Conservation (phyloP, 2,888 invertebrate genomes). For the Pteria penguin region DNA sequence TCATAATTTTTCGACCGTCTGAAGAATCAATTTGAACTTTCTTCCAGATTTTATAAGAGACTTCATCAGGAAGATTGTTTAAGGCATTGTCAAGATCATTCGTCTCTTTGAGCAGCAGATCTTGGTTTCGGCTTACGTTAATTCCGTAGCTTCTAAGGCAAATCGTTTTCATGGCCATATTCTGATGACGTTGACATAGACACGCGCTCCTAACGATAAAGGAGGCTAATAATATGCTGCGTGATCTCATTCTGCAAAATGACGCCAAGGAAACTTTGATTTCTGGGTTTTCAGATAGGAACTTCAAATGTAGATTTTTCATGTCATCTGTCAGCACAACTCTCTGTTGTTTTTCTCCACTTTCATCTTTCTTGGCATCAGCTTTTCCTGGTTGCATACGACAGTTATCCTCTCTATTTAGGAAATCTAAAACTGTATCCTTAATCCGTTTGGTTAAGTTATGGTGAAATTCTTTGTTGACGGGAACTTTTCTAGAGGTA, state of each 20-base stretch:
- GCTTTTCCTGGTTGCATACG: conserved; percentile 29
- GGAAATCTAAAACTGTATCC: not conserved
- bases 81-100: not conserved
- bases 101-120: conserved; percentile 25
- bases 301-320: conserved; percentile 39
- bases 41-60: conserved; percentile 37
- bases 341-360: conserved; percentile 22
- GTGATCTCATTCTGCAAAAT: conserved; percentile 41
- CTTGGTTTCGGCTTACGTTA: conserved; percentile 43
- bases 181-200: conserved; percentile 50
- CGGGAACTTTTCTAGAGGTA: not conserved
- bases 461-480: not conserved
- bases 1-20: not conserved
- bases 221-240: conserved; percentile 22
- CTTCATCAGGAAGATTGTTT: not conserved
- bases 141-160: conserved; percentile 38
- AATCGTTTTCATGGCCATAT: conserved; percentile 44
- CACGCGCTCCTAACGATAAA: conserved; percentile 43
- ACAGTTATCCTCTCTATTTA: conserved; percentile 28
- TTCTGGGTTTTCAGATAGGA: conserved; percentile 37
- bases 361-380: conserved; percentile 12
- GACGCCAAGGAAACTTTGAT: conserved; percentile 39
- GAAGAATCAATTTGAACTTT: conserved; percentile 12
- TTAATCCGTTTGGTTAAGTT: not conserved
- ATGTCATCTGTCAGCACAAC: conserved; percentile 43